These are phyloP conservation scores for Falco concolor DNA, from an alignment of 2,797 vertebrate genomes.

Conservation along the genomic window DNA sequence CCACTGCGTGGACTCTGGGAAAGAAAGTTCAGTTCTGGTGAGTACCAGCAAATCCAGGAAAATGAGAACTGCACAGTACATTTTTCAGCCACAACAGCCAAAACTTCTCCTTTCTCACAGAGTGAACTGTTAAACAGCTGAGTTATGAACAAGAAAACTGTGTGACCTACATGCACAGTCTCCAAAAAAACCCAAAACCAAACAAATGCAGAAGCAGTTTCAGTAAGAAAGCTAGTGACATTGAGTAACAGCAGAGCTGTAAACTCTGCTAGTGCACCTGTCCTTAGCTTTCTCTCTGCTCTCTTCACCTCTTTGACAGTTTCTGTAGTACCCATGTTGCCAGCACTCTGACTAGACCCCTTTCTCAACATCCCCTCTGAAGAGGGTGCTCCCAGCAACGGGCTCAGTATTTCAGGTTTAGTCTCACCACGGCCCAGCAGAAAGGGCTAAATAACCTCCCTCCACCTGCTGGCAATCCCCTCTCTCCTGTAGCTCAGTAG, in stretches of 20 bases:
- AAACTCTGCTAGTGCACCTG: not conserved
- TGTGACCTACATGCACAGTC: accelerated
- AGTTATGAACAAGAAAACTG: not conserved
- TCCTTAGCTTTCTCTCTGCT: not conserved
- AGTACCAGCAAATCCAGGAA: not conserved
- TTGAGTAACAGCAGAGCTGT: not conserved
- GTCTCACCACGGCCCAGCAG: not conserved
- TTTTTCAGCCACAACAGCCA: not conserved
- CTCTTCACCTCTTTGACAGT: not conserved
- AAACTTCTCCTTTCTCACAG: constrained; percentile 6
- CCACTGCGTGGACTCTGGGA: constrained; percentile 74
- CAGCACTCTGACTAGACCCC: not conserved
- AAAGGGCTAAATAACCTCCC: not conserved
- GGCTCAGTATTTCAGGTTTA: not conserved
- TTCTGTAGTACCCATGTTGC: not conserved
- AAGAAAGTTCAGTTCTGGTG: not conserved
- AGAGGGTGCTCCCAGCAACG: not conserved
- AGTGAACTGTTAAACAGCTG: not conserved
- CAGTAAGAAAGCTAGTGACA: not conserved
- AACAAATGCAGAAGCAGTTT: not conserved
- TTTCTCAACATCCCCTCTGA: not conserved
- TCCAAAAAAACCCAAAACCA: not conserved
- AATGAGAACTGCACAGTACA: not conserved
- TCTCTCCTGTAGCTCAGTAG: not conserved
- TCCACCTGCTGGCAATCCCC: not conserved